A percentile compares a stretch with the other conserved stretches of the same genome.
Conservation (phyloP, 1,140 invertebrate species). For the Drosophila burlai region DNA sequence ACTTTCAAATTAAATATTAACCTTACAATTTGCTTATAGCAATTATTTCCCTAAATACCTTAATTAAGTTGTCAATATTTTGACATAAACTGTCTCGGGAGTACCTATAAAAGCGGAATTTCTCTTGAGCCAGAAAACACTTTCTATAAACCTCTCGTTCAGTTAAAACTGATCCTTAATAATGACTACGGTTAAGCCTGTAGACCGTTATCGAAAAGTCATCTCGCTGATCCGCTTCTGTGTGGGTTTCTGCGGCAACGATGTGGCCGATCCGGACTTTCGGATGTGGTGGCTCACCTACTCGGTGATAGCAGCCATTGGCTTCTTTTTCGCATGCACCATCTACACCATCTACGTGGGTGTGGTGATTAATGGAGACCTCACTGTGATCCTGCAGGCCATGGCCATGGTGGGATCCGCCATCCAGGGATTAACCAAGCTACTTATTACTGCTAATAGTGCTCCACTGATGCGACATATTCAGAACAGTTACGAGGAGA, state of each 20-base stretch:
- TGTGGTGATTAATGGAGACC: constrained; percentile 37
- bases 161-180: background rate
- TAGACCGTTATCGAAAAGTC: constrained; percentile 36
- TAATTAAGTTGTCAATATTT: constrained; percentile 66
- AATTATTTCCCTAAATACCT: constrained; percentile 3
- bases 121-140: background rate
- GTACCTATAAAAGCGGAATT: constrained; percentile 33
- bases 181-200: constrained; percentile 24
- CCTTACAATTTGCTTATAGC: background rate
- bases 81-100: constrained; percentile 27
- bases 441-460: constrained; percentile 11
- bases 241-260: constrained; percentile 50
- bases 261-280: constrained; percentile 56
- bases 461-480: constrained; percentile 27
- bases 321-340: constrained; percentile 49
- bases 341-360: constrained; percentile 64
- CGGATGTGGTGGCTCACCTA: constrained; percentile 61
- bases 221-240: constrained; percentile 53
- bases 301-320: constrained; percentile 16
- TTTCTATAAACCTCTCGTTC: background rate
- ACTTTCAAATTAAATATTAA: background rate
- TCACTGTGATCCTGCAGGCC: constrained; percentile 59
- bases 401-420: constrained; percentile 43
- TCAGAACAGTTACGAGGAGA: constrained; percentile 39
- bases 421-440: constrained; percentile 47